Evolutionary conservation across 2,797 vertebrate species (phyloP), one percentile per base, ranked within the genome.

Genomic region (Hemitrygon akajei): DNA sequence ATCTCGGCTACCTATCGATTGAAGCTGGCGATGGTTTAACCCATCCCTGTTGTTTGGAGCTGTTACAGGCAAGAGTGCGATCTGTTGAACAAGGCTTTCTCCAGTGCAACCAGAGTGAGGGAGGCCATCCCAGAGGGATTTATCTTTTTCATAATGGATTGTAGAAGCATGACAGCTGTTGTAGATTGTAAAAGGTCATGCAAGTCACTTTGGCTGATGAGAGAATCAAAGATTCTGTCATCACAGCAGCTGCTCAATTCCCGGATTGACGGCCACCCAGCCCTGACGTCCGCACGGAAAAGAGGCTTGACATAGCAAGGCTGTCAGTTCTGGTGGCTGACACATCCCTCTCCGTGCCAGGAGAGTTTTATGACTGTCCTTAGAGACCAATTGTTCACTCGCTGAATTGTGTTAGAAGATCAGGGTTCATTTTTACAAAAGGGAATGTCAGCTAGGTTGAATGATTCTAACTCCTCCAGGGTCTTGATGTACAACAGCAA

Each of bases 161-260:
- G 96, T 96, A 95, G 96, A 95, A 95, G 95, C 94, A 95, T 95
- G 95, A 95, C 95, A 95, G 96, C 94, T 96, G 95, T 94, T 81
- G 94, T 89, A 95, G 96, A 94, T 94, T 95, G 96, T 95, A 95
- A 97, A 97, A 98, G 97, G 97, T 97, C 97, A 97, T 94, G 34
- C 95, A 94, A 95, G 95, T 96, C 96, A 96, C 95, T 96, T 96
- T 94, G 73, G 95, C 94, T 96, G 95, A 96, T 95, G 95, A 96
- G 95, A 96, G 96, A 95, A 96, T 96, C 94, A 93, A 95, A 96
- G 96, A 95, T 95, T 95, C 97, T 97, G 97, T 97, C 97, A 96
- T 95, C 94, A 95, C 95, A 0, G 82, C 92, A 79, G 40, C 95
- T 86, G 94, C 95, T 93, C 94, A 94, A 95, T 95, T 95, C 94